Base-by-base conservation (phyloP, 2,888 invertebrate species). In the Leptinotarsa tumamoca region DNA sequence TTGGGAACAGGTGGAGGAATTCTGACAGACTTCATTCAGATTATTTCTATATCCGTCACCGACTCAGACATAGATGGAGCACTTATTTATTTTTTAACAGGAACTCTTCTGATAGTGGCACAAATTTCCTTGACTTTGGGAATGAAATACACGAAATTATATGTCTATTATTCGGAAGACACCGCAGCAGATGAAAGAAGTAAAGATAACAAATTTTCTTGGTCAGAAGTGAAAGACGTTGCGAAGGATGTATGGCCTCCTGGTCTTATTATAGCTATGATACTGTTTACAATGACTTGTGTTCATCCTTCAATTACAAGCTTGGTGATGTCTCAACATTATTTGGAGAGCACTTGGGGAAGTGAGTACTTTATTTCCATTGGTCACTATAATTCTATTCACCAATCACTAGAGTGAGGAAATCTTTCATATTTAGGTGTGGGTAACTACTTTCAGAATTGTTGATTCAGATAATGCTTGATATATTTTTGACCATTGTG, bases 1-100 rank as follows among this genome's bases (percentile, higher is more conserved):
- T 21, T 70, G 18, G 70, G 70, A 15, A 58, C 58, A 23, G 18
- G 56, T 49, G 70, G 70, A 18, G 49, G 23, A 21, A 61, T 70
- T 14, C 10, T 70, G 7, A 33, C 70, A 14, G 50, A 70, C 23
- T n/a, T 58, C 13, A 43, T 70, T 3, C 70, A 50, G 49, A 49
- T 70, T 14, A 58, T 70, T 21, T 70, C 70, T 5, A 58, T 70
- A 21, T 56, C 70, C 10, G 43, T 70, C 15, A 70, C 70, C 2
- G 58, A 70, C 70, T 58, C 56, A 17, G 54, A 56, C 10, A 7
- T 58, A 13, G 58, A 56, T 15, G 56, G 58, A 49, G 70, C 70
- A 21, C 58, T 49, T 14, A 70, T 70, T 49, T 70, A 70, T 15
- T 70, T 70, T 17, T 5, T 13, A 17, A 33, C 58, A 4, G 70